Evolutionary conservation across 2,797 vertebrate genomes (phyloP), one percentile per base, ranked within the genome.

Genomic region (Huso huso): DNA sequence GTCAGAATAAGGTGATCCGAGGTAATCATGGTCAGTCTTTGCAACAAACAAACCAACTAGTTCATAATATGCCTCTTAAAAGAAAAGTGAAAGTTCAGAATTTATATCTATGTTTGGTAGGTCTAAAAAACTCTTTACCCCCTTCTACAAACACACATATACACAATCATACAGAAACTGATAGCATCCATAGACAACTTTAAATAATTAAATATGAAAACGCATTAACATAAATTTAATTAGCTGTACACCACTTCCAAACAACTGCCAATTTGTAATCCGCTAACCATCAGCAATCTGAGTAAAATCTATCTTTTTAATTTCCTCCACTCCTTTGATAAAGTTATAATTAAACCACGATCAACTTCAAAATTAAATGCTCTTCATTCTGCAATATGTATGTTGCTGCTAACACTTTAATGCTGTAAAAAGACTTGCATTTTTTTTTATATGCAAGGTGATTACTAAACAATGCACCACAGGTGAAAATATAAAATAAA

Each of bases 261-360:
- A 55, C 9, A 55, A 55, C 52, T 55, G 52, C n/a, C 6, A 55
- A 55, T 55, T 55, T 55, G 5, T 55, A 53, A 53, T 53, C 52
- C 52, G 8, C 12, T 53, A 53, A 8, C 52, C 12, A 12, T 53
- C 8, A 53, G 8, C 52, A 55, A 9, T 10, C 52, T n/a, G 52
- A 55, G 52, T 55, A n/a, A 55, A 55, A 55, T n/a, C 52, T n/a
- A 55, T 55, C 52, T 55, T 55, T 55, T n/a, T 55, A 55, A 55
- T 55, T 55, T 55, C 52, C 52, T 55, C 52, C n/a, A 9, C 6
- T 55, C 9, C 52, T 3, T 37, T 55, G 52, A 55, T 55, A 53
- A 12, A 55, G 52, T 3, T 55, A n/a, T 55, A 55, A 55, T 55
- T 55, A 55, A 9, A 55, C n/a, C n/a, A n/a, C 4, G 52, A 55